Percentiles rank a stretch among this genome's conserved stretches.
These are phyloP conservation scores for Mastigias papua DNA, from an alignment of 30 jellyfish, hydroid and myxozoan genomes.

Conservation along the genomic window DNA sequence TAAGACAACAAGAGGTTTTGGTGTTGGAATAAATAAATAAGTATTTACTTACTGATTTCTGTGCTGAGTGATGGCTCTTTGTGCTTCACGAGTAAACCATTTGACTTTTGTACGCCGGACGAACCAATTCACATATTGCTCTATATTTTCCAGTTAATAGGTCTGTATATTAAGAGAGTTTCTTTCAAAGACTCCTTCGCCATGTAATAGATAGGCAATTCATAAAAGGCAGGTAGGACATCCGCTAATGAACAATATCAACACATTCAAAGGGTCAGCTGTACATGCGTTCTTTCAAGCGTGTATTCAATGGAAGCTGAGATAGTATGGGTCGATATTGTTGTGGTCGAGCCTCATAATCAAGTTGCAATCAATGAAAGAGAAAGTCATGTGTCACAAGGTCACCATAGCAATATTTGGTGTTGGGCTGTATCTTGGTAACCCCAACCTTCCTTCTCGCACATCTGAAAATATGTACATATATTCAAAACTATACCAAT, in stretches of 20 bases:
- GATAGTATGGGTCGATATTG: constrained; percentile 45
- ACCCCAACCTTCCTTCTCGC: no score
- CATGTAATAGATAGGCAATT: no score
- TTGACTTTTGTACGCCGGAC: no score
- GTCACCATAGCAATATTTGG: not conserved
- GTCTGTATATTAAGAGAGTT: not conserved
- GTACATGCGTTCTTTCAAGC: constrained; percentile 50
- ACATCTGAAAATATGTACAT: no score
- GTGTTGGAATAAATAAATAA: no score
- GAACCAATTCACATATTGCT: no score
- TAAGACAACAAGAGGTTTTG: no score
- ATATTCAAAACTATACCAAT: no score
- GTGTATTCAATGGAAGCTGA: constrained; percentile 30
- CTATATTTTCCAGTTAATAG: not conserved
- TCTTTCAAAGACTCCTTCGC: not conserved
- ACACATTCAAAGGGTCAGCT: constrained; percentile 9
- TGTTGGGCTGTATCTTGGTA: no score
- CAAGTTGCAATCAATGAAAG: not conserved
- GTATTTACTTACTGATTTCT: no score
- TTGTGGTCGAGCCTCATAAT: constrained; percentile 35
- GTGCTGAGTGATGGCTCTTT: no score
- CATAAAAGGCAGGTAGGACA: constrained; percentile 1
- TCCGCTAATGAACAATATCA: not conserved
- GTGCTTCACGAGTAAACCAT: no score
- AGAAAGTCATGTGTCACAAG: not conserved